These are phyloP conservation scores for Paguma larvata DNA, from an alignment of 2,797 vertebrate species.

Conservation along the genomic window DNA sequence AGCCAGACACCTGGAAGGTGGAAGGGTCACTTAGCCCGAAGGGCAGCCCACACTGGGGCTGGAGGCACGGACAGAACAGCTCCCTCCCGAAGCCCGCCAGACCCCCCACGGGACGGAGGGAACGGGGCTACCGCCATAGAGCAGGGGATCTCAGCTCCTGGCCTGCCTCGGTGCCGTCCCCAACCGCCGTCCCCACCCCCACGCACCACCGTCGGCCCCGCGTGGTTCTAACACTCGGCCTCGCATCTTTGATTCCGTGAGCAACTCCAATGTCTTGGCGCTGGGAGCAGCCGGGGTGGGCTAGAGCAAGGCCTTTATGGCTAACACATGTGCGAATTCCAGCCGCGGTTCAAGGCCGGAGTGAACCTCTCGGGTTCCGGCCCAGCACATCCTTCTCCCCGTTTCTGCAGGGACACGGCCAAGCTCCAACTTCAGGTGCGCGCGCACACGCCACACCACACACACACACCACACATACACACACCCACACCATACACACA, in stretches of 20 bases:
- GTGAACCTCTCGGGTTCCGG: constrained; percentile 62
- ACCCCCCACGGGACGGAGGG: too few relatives aligned
- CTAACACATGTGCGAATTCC: constrained; percentile 79
- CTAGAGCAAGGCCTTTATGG: constrained; percentile 54
- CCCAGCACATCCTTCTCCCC: not conserved
- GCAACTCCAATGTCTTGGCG: constrained; percentile 56
- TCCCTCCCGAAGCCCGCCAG: fast-evolving
- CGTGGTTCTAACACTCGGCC: not conserved
- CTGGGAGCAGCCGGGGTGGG: constrained; percentile 71
- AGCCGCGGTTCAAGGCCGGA: not conserved
- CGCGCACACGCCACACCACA: too few relatives aligned
- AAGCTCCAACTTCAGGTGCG: not conserved
- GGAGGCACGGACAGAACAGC: not conserved
- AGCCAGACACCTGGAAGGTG: not conserved
- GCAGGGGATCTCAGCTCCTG: not conserved
- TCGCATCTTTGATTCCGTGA: not conserved
- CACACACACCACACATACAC: too few relatives aligned
- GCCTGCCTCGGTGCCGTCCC: not conserved
- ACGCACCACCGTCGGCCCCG: not conserved
- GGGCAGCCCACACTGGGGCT: not conserved
- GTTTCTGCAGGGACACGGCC: not conserved
- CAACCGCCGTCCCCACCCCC: not conserved
- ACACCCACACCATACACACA: too few relatives aligned
- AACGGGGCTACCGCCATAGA: not conserved
- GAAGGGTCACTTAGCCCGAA: not conserved